These are phyloP conservation scores for Tretioscincus oriximinensis DNA, from an alignment of 2,113 vertebrate genomes.

Conservation along the genomic window DNA sequence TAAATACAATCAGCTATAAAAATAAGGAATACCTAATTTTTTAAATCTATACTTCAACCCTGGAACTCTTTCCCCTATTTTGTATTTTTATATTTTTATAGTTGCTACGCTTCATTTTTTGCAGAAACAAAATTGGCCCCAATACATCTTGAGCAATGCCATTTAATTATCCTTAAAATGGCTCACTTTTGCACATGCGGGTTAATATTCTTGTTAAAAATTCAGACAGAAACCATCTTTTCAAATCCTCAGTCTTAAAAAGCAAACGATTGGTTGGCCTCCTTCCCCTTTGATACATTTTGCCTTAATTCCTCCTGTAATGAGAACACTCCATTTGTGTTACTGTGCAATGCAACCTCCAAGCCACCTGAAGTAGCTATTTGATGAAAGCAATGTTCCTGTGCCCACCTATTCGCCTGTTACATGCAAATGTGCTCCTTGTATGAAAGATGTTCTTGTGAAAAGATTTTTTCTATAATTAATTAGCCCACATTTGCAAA, in stretches of 20 bases:
- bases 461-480: background rate
- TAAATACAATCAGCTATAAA: background rate
- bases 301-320: background rate
- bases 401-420: background rate
- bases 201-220: slow-evolving; percentile 45
- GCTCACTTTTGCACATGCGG: slow-evolving; percentile 44
- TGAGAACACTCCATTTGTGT: slow-evolving; percentile 53
- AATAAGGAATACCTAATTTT: background rate
- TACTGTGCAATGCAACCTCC: slow-evolving; percentile 37
- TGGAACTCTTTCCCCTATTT: background rate
- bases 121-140: background rate
- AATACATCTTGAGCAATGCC: slow-evolving; percentile 1
- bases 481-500: rapidly evolving
- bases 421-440: background rate
- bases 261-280: slow-evolving; percentile 54
- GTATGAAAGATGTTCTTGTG: background rate
- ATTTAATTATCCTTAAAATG: slow-evolving; percentile 39
- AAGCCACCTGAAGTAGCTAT: slow-evolving; percentile 1
- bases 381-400: background rate
- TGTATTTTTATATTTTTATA: background rate
- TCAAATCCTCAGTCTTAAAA: slow-evolving; percentile 55
- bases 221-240: slow-evolving; percentile 43
- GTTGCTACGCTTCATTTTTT: background rate
- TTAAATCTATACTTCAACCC: background rate
- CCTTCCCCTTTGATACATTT: background rate